Conservation (phyloP, 2,797 vertebrate genomes). For the Lepus townsendii region DNA sequence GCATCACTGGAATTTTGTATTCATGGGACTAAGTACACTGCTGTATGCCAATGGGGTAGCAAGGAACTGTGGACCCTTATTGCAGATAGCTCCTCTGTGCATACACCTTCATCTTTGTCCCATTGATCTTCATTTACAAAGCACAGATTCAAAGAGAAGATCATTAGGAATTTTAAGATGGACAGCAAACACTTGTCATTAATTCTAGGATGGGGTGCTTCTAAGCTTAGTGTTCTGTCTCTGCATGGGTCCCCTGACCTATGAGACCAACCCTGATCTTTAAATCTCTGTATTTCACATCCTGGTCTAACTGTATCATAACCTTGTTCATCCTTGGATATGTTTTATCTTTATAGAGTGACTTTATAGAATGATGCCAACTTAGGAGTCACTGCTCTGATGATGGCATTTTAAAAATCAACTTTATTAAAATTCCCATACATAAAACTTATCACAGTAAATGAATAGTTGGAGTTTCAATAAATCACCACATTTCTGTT, state of each 20-base stretch:
- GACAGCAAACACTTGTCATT: neutral
- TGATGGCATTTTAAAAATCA: neutral
- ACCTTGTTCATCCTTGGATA: slow-evolving; percentile 7
- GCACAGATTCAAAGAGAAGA: neutral
- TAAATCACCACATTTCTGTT: neutral
- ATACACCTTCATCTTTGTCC: neutral
- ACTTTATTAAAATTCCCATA: neutral
- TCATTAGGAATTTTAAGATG: neutral
- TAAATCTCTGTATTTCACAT: neutral
- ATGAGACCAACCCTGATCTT: neutral
- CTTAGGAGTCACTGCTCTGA: neutral
- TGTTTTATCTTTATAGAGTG: slow-evolving; percentile 10
- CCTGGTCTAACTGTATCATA: neutral
- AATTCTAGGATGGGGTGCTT: neutral
- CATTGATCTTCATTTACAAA: neutral
- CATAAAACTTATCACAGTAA: neutral
- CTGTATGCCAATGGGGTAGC: neutral
- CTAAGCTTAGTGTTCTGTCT: neutral
- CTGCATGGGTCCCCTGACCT: neutral
- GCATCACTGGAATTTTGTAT: neutral
- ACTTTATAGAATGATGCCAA: neutral
- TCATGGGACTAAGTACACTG: neutral
- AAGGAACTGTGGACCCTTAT: neutral
- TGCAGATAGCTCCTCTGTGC: neutral
- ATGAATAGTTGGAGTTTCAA: neutral